These are phyloP conservation scores for Catocala sponsa DNA, from an alignment of 2,888 invertebrate genomes.

Conservation along the genomic window DNA sequence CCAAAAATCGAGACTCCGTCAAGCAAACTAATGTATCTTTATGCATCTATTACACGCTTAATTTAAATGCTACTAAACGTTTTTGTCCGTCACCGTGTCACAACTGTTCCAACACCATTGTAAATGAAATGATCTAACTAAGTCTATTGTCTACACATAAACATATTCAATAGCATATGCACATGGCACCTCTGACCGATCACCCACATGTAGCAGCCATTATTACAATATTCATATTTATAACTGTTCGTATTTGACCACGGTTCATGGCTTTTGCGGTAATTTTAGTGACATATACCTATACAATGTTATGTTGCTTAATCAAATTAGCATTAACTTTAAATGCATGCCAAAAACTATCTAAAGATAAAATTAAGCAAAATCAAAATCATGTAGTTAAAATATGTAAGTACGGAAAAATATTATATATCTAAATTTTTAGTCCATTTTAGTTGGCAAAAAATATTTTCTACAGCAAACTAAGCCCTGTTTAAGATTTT, in stretches of 20 bases:
- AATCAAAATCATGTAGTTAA: too few species aligned
- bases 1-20: not conserved
- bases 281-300: constrained; percentile 14
- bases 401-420: too few species aligned
- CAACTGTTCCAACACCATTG: constrained; percentile 54
- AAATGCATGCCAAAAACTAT: too few species aligned
- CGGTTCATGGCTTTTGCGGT: constrained; percentile 24
- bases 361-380: too few species aligned
- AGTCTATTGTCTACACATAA: constrained; percentile 62
- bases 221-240: constrained; percentile 37
- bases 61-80: constrained; percentile 57
- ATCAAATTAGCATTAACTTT: not conserved
- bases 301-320: not conserved
- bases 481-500: not conserved
- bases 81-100: constrained; percentile 54
- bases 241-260: constrained; percentile 39
- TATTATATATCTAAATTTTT: too few species aligned
- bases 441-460: too few species aligned
- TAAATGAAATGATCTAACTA: constrained; percentile 59
- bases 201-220: constrained; percentile 46
- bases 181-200: constrained; percentile 58
- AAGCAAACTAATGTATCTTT: constrained; percentile 20
- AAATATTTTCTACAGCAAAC: too few species aligned
- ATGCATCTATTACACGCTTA: constrained; percentile 44
- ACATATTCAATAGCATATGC: constrained; percentile 64